Percentiles rank a stretch among this genome's conserved stretches.
phyloP scores from a whole-genome alignment of 2,113 vertebrate genomes.

The Pycnonotus jocosus region DNA sequence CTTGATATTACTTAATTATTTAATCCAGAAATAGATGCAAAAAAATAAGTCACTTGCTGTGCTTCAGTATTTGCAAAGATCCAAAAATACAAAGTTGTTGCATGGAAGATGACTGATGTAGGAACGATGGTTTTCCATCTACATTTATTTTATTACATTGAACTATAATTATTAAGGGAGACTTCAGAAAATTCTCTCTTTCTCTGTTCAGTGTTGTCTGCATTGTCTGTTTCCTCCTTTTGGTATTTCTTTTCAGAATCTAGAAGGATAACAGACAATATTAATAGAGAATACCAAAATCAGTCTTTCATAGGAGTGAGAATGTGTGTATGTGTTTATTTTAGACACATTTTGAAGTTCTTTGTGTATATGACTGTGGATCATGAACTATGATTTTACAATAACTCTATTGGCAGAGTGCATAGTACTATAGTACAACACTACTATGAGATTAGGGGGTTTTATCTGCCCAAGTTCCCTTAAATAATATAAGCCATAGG shows the following conservation, averaged over 20 bases:
- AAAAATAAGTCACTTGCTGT: background rate
- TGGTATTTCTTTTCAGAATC: background rate
- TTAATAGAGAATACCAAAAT: background rate
- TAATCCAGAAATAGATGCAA: background rate
- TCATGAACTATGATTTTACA: background rate
- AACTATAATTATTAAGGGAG: background rate
- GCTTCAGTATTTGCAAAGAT: background rate
- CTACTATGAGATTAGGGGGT: background rate
- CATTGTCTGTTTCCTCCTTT: background rate
- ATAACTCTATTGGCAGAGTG: background rate
- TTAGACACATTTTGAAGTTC: background rate
- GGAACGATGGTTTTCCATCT: background rate
- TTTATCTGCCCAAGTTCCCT: background rate
- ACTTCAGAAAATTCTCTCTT: background rate
- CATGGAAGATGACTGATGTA: background rate
- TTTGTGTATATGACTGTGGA: background rate
- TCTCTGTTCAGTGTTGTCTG: background rate
- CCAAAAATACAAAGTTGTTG: background rate
- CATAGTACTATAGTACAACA: background rate
- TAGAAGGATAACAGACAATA: background rate
- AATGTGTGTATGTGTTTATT: background rate
- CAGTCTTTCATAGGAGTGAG: fast-evolving
- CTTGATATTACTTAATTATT: background rate
- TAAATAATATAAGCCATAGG: background rate
- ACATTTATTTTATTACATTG: background rate